Percentiles rank a stretch among this genome's conserved stretches.
Evolutionary conservation across 2,888 invertebrate genomes (phyloP).

Genomic region (Conomelus anceps): DNA sequence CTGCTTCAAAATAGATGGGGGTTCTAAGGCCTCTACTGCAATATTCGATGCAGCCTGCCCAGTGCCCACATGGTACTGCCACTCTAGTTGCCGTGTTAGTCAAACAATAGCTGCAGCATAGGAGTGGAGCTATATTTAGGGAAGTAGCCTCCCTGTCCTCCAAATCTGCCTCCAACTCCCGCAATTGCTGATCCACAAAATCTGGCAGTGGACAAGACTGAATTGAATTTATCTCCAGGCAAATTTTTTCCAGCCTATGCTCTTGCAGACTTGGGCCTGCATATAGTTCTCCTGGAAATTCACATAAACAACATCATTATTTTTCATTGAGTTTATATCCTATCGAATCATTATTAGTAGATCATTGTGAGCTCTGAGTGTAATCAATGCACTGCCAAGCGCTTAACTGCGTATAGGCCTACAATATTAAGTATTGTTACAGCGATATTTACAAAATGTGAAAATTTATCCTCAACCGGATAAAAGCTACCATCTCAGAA

Average conservation of each 20-base stretch:
- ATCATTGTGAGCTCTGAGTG: too few species aligned
- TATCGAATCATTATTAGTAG: too few species aligned
- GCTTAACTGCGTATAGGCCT: too few species aligned
- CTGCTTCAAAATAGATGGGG: not conserved
- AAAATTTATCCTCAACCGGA: too few species aligned
- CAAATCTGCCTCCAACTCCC: not conserved
- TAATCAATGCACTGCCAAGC: too few species aligned
- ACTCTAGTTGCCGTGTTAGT: not conserved
- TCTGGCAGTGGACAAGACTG: not conserved
- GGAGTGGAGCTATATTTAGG: not conserved
- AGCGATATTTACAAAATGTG: too few species aligned
- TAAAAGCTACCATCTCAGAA: too few species aligned
- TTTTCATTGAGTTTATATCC: too few species aligned
- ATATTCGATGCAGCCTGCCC: not conserved
- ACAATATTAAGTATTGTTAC: too few species aligned
- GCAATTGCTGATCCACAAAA: not conserved
- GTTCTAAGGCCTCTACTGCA: not conserved
- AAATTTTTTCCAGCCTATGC: not conserved
- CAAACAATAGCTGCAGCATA: not conserved
- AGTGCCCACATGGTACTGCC: not conserved
- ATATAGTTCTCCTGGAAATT: too few species aligned
- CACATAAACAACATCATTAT: too few species aligned
- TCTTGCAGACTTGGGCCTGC: not conserved
- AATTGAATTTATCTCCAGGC: not conserved
- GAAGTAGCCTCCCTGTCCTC: not conserved